Evolutionary conservation across 1,140 invertebrate species (phyloP).

Genomic region (Hesperophylax magnus): DNA sequence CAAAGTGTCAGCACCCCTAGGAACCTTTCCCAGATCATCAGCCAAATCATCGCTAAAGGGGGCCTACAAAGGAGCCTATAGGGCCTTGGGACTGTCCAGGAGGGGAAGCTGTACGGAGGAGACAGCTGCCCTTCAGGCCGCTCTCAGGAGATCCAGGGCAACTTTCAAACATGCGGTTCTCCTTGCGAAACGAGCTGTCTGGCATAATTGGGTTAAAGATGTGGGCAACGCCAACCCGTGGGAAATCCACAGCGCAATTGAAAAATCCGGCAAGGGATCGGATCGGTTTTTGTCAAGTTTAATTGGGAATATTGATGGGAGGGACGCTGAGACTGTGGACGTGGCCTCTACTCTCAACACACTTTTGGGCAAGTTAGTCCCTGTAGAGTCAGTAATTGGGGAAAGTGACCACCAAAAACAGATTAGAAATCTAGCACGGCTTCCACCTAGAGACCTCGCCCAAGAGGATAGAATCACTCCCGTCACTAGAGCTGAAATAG

Average conservation of each 20-base stretch:
- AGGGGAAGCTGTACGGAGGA: neutral
- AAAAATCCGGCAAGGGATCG: neutral
- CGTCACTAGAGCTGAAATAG: neutral
- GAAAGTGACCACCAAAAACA: neutral
- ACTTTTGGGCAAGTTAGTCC: neutral
- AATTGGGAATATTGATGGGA: neutral
- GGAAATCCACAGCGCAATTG: neutral
- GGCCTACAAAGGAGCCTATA: neutral
- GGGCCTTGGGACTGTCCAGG: neutral
- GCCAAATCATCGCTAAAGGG: neutral
- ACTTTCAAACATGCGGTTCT: neutral
- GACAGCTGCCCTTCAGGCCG: neutral
- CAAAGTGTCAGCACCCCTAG: too few species aligned
- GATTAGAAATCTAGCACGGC: neutral
- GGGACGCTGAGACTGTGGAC: neutral
- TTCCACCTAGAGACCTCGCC: too few species aligned
- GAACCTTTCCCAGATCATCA: too few species aligned
- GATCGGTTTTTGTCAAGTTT: neutral
- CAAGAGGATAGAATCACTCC: neutral
- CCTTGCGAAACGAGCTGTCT: neutral
- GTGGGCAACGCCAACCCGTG: conserved; percentile 1
- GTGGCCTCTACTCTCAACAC: neutral
- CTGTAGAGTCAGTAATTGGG: neutral
- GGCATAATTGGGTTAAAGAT: neutral
- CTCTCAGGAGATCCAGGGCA: neutral